These are phyloP conservation scores for Uloborus diversus DNA, from an alignment of 1,140 invertebrate species.

Conservation along the genomic window DNA sequence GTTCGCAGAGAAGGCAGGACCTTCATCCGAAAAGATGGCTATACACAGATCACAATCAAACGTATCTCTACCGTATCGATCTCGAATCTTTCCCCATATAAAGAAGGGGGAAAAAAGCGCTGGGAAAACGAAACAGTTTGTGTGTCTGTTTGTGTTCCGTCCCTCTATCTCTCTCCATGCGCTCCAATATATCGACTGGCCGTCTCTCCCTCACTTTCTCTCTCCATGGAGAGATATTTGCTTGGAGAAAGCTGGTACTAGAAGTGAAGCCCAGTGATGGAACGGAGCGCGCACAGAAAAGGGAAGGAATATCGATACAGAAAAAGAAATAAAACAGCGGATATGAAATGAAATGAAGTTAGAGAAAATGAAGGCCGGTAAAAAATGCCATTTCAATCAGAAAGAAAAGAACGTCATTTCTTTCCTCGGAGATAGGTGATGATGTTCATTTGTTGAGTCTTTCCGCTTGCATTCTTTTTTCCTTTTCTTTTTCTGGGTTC, in stretches of 20 bases:
- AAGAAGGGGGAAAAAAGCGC: background rate
- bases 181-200: conserved; percentile 47
- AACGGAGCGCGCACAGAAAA: background rate
- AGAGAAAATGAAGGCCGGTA: background rate
- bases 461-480: too few species aligned
- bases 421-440: background rate
- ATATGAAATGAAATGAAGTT: conserved; percentile 47
- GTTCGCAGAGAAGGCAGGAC: too few species aligned
- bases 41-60: conserved; percentile 44
- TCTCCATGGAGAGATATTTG: too few species aligned
- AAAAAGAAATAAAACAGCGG: background rate
- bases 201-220: background rate
- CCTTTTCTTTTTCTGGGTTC: too few species aligned
- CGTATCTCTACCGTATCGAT: conserved; percentile 38
- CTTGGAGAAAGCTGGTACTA: too few species aligned
- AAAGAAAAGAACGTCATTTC: background rate
- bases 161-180: background rate
- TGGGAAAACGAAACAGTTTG: conserved; percentile 3
- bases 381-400: background rate
- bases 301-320: background rate
- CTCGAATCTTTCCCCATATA: background rate
- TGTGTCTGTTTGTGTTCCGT: background rate
- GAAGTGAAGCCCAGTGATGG: too few species aligned
- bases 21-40: too few species aligned
- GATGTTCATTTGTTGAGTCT: too few species aligned